Percentiles rank a stretch among this genome's conserved stretches.
These are phyloP conservation scores for Ochropleura plecta DNA, from an alignment of 2,888 invertebrate species.

Conservation along the genomic window DNA sequence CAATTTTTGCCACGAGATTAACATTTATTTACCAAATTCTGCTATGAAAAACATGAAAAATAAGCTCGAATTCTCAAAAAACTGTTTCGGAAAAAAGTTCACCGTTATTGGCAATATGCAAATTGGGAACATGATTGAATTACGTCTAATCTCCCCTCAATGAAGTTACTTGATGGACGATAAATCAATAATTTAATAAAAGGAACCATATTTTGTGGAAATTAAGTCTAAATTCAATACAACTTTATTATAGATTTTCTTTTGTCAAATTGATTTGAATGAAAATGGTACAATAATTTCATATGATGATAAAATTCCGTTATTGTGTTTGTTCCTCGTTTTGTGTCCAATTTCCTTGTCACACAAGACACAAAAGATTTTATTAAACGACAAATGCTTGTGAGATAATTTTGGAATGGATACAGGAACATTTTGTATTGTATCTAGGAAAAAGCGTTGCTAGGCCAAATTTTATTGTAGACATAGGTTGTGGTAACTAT, in stretches of 20 bases:
- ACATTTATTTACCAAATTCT: constrained; percentile 7
- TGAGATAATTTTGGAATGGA: not conserved
- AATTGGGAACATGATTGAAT: constrained; percentile 41
- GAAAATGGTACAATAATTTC: constrained; percentile 18
- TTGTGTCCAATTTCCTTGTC: constrained; percentile 3
- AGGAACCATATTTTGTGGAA: constrained; percentile 14
- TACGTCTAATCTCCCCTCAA: constrained; percentile 17
- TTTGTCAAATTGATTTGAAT: constrained; percentile 18
- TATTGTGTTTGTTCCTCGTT: not conserved
- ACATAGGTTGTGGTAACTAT: not conserved
- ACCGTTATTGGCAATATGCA: constrained; percentile 11
- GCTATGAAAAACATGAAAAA: constrained; percentile 7
- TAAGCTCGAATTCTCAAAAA: constrained; percentile 22
- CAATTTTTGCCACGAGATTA: constrained; percentile 16
- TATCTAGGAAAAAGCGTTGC: not conserved
- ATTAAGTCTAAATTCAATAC: not conserved
- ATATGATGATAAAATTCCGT: constrained; percentile 15
- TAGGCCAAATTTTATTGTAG: not conserved
- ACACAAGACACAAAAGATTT: not conserved
- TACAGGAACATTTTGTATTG: not conserved
- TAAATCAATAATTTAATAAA: constrained; percentile 31
- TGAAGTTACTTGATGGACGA: constrained; percentile 1
- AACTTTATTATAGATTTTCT: not conserved
- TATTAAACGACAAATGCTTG: not conserved
- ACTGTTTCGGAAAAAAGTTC: constrained; percentile 12